Base-by-base conservation (phyloP, 2,113 vertebrate genomes). In the Bombycilla garrulus region DNA sequence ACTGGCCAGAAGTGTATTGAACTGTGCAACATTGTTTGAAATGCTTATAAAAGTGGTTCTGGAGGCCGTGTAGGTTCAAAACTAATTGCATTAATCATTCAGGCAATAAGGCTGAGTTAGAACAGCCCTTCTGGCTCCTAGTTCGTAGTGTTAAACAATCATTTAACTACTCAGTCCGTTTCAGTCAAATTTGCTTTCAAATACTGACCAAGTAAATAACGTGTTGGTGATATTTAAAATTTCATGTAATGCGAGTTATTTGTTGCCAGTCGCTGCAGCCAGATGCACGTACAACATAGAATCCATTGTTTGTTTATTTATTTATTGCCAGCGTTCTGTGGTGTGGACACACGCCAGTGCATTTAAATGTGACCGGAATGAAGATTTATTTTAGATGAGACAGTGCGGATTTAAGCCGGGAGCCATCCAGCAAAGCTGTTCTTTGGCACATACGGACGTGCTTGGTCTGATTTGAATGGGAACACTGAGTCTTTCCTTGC, bases 101-200 rank as follows among this genome's bases (percentile, higher is more conserved):
- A 58, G 38, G 40, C 29, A 25, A 0, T 25, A 5, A 47, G 23
- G 35, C 24, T 20, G 9, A 12, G 47, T 42, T 60, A 8, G 40
- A 73, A 2, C 20, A 44, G 26, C n/a, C 5, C 18, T 33, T 40
- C 28, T 53, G 58, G 48, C 36, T 60, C 22, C 23, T 15, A 2
- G 5, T 23, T 29, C 1, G 2, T 14, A 3, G 44, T 25, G 38
- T 42, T 76, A 13, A 53, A 26, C 1, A 5, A 14, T 19, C 11
- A 1, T 4, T 1, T 33, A 36, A 20, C 26, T 31, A 5, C 11
- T 81, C 12, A 0, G 5, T 11, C 20, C 10, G 2, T 19, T 79
- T 47, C 48, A 5, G 35, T 42, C 10, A 54, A 8, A 36, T 95
- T 77, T 31, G 28, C 35, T 15, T 86, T 51, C 29, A n/a, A 24